Evolutionary conservation across 1,140 invertebrate genomes (phyloP), one percentile per base, ranked within the genome.

Genomic region (Formica selysi): DNA sequence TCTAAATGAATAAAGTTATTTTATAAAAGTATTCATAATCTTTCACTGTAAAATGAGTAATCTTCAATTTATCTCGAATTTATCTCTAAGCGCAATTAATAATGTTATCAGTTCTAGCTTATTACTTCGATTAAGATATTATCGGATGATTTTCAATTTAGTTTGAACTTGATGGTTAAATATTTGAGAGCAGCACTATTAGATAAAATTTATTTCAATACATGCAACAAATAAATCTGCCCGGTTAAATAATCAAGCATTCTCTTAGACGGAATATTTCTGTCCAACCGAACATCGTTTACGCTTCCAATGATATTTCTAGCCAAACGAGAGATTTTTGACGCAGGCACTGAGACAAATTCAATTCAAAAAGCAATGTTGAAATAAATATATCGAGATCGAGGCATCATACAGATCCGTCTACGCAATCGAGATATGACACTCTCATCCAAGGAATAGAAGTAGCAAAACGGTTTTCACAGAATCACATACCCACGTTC

Each of bases 1-100:
- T 74, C 38, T 74, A 22, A 74, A 36, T 11, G 19, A 73, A 16
- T 74, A 57, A 51, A 16, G 10, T 59, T 32, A 36, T 57, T 57
- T 51, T n/a, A n/a, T 51, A 32, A 29, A 57, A 57, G 11, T 57
- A 74, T 57, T 2, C 32, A 6, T 74, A 32, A 1, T 22, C 2
- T 38, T 32, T 74, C 48, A 22, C 51, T 54, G 16, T n/a, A 32
- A 19, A 57, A 38, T 57, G 4, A n/a, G 6, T 41, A 13, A 74
- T 22, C 44, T 36, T 36, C 1, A n/a, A 36, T 6, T 38, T 57
- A 54, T 73, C 48, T 73, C n/a, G 2, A 51, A 3, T 51, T 51
- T 51, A 51, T 51, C 16, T 51, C 13, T 19, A 51, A 51, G 13
- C 48, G 3, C 13, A 48, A 48, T 19, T 51, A 19, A 4, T 48